Evolutionary conservation across 2,888 invertebrate genomes (phyloP), one percentile per base, ranked within the genome.

Genomic region (Odontocolon sp.): DNA sequence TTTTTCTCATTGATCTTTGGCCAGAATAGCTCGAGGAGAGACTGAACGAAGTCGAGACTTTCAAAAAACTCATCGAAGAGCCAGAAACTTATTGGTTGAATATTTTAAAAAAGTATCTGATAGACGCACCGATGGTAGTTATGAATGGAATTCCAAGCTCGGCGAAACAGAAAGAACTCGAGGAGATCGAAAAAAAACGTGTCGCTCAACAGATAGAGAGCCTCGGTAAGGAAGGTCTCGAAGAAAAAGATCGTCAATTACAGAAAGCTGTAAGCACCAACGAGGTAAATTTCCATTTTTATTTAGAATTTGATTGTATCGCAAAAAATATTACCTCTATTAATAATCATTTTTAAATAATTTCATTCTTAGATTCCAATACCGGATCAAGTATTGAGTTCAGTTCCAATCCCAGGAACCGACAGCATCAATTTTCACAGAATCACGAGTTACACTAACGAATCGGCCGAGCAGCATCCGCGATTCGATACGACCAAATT

Each of bases 381-480:
- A 0, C 95, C 96, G 0, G 89, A 92, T 0, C 94, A 94, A 50
- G 93, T 96, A 84, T 86, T 98, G 63, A 94, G 94, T 0, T 92
- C 94, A 2, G 93, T 98, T 2, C 93, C 94, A 4, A 95, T 97
- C 28, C 97, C 97, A 0, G 92, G 94, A 75, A 94, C 95, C 47
- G 93, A 93, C 56, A 93, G 93, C 1, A 95, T 97, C 67, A 93
- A 94, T 83, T 96, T 94, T 85, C 94, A 95, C 89, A 88, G 91
- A 69, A 92, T 94, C 23, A 84, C 88, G 77, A 91, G 92, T 18
- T 93, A 91, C 80, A 90, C 91, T 9, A 91, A 91, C 18, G 91
- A 90, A 42, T 87, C 87, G 9, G 54, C 78, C 11, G 87, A 91
- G 33, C 91, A 91, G 66, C 91, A 91, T 82, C 92, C 93, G 0